Evolutionary conservation across 2,113 vertebrate species (phyloP).

Genomic region (Clarias magur): DNA sequence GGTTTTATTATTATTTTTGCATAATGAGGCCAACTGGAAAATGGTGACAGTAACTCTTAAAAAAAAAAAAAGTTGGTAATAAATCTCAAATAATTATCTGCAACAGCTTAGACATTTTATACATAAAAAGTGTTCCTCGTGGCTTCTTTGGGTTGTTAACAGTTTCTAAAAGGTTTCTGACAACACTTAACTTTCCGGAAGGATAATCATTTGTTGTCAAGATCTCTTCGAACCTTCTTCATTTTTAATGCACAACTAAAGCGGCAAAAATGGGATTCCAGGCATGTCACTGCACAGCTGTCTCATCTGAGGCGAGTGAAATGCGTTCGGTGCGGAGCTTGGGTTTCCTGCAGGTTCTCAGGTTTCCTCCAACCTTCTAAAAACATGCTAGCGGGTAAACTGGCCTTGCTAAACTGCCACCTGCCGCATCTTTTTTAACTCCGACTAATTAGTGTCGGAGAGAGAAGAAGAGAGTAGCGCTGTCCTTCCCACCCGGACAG

Average conservation of each 20-base stretch:
- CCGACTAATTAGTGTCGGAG: background rate
- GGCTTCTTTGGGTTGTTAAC: background rate
- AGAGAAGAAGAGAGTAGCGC: background rate
- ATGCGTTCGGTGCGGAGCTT: background rate
- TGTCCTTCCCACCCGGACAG: background rate
- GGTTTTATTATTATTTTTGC: background rate
- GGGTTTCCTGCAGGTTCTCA: background rate
- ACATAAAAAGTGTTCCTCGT: background rate
- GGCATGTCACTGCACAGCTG: background rate
- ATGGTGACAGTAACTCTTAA: slow-evolving; percentile 11
- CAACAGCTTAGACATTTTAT: background rate
- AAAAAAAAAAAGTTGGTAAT: background rate
- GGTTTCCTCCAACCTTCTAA: background rate
- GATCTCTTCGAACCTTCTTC: background rate
- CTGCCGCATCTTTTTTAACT: background rate
- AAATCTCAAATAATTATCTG: background rate
- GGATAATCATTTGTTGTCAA: background rate
- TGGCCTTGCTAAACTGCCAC: background rate
- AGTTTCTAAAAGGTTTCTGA: background rate
- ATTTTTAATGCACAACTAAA: background rate
- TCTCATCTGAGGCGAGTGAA: background rate
- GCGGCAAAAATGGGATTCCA: background rate
- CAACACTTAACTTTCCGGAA: background rate
- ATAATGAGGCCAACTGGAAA: slow-evolving; percentile 21
- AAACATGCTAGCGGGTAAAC: background rate